phyloP scores from a whole-genome alignment of 2,113 vertebrate genomes.

The Pedionomus torquatus region DNA sequence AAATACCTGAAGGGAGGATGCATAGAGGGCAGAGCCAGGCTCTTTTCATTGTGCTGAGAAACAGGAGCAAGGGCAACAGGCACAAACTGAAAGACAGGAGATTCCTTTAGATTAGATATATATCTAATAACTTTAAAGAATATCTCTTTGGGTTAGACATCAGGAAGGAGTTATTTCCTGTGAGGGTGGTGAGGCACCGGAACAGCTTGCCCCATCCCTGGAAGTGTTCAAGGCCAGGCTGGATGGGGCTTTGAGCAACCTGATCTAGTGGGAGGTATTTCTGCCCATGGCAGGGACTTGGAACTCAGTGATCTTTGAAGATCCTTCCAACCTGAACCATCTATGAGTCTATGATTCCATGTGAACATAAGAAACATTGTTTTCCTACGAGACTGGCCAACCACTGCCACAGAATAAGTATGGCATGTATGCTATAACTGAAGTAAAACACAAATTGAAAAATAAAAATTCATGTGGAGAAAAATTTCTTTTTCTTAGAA shows the following conservation, averaged over 20 bases:
- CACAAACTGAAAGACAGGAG: not conserved
- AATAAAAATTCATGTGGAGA: not conserved
- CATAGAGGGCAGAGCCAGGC: not conserved
- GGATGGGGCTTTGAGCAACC: too few species aligned
- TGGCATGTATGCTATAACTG: not conserved
- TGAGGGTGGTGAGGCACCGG: too few species aligned
- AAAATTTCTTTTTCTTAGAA: not conserved
- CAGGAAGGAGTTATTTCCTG: too few species aligned
- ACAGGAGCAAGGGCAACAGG: not conserved
- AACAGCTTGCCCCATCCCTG: too few species aligned
- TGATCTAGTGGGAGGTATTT: too few species aligned
- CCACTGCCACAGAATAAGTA: not conserved
- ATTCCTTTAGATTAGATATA: not conserved
- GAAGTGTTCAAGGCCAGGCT: too few species aligned
- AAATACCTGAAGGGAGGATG: not conserved
- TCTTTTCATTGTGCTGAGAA: not conserved
- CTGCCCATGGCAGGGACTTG: too few species aligned
- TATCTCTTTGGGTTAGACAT: too few species aligned
- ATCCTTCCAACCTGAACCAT: too few species aligned
- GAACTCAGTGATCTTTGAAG: too few species aligned
- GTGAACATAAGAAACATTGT: not conserved
- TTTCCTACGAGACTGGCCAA: not conserved
- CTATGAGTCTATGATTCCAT: not conserved
- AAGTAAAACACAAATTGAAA: not conserved
- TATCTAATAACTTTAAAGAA: too few species aligned